Evolutionary conservation across 2,797 vertebrate species (phyloP), one percentile per base, ranked within the genome.

Genomic region (Coracias cyanogaster): DNA sequence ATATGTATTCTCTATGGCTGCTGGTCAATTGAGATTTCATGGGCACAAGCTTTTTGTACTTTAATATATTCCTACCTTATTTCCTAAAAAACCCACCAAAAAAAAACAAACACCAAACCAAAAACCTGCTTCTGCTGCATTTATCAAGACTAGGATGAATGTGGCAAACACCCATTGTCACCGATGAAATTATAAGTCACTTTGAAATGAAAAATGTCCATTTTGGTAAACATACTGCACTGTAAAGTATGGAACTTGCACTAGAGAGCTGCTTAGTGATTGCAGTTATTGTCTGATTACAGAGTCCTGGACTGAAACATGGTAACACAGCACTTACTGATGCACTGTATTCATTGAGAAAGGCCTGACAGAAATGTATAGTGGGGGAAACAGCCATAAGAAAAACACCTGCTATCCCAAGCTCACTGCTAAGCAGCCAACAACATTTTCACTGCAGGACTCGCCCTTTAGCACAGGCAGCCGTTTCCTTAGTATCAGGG

Each of bases 141-240:
- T 89, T 92, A 49, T 37, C 51, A n/a, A 37, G 61, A 46, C n/a
- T 24, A 9, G 2, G n/a, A 66, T 28, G 41, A 91, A 89, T 12
- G 45, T 2, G 0, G 66, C 51, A 84, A 90, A 64, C 51, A 29
- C 29, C 31, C 78, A 87, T 57, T 22, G 26, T 52, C 51, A 84
- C 11, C 2, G 4, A 80, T 60, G 55, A 89, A 82, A 66, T 82
- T 14, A 2, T 28, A 57, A 71, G 74, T 35, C 58, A 45, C 55
- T 87, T 48, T 64, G 67, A 93, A 93, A 67, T 52, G 41, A 87
- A 77, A 89, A 74, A 82, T 64, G 90, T 77, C 90, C 64, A 82
- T 94, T 90, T 96, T 71, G 70, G 81, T 82, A 85, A 94, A 89
- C 60, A 82, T 2, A 58, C 28, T 21, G 58, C 86, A 70, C 37